phyloP scores from a whole-genome alignment of 2,797 vertebrate species.

The Pseudotriccus pelzelni region DNA sequence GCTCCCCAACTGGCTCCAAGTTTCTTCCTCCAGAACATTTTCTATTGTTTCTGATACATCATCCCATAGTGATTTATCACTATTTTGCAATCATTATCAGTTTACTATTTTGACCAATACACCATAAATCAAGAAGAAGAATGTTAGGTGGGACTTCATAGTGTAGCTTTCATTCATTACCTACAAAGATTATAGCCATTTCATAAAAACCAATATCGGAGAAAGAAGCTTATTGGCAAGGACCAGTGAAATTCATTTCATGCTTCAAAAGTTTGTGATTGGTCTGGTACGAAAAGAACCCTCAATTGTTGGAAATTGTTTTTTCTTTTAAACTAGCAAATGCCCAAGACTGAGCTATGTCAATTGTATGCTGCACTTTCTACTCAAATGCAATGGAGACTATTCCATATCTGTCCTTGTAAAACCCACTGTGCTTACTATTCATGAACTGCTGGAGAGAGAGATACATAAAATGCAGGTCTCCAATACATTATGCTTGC shows the following conservation, averaged over 20 bases:
- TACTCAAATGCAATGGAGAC: not conserved
- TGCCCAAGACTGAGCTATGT: constrained; percentile 54
- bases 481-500: not conserved
- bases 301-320: constrained; percentile 66
- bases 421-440: constrained; percentile 60
- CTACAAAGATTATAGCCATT: constrained; percentile 78
- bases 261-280: constrained; percentile 82
- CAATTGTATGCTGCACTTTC: constrained; percentile 47
- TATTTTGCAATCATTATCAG: constrained; percentile 69
- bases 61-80: constrained; percentile 64
- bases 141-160: constrained; percentile 72
- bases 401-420: constrained; percentile 44
- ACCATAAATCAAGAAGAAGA: constrained; percentile 78
- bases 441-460: constrained; percentile 52
- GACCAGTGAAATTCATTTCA: constrained; percentile 79
- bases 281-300: constrained; percentile 61
- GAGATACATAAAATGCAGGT: not conserved
- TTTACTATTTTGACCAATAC: constrained; percentile 77
- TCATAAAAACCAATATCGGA: constrained; percentile 76
- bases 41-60: constrained; percentile 61
- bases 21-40: constrained; percentile 57
- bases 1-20: constrained; percentile 22
- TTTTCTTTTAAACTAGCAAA: constrained; percentile 74
- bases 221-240: constrained; percentile 75
- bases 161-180: constrained; percentile 79